Evolutionary conservation across 2,113 vertebrate genomes (phyloP).

Genomic region (Cichladusa arquata): DNA sequence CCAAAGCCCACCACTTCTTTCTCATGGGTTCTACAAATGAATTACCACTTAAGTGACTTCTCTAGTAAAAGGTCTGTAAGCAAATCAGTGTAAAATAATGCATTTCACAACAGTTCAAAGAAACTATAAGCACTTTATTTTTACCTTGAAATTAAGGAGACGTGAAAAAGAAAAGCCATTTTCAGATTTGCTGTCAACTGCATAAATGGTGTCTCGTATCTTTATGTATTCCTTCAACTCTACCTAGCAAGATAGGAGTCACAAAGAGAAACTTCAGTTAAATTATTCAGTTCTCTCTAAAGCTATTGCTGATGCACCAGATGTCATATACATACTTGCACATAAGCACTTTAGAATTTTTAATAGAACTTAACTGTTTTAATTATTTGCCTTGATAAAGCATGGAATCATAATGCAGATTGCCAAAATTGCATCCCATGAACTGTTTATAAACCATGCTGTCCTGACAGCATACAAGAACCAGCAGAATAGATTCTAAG

Average conservation of each 20-base stretch:
- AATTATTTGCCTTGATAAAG: neutral
- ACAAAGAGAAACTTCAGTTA: neutral
- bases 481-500: neutral
- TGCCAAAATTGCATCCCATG: neutral
- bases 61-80: neutral
- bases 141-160: conserved; percentile 85
- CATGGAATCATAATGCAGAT: neutral
- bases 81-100: neutral
- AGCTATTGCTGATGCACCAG: neutral
- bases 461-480: neutral
- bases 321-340: neutral
- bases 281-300: neutral
- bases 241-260: conserved; percentile 73
- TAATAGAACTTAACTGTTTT: neutral
- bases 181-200: conserved; percentile 82
- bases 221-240: conserved; percentile 93
- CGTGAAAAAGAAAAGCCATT: conserved; percentile 83
- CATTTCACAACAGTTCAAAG: neutral
- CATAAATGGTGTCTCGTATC: conserved; percentile 84
- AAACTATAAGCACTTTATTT: neutral
- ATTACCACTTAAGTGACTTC: neutral
- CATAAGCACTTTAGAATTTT: neutral
- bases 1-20: neutral
- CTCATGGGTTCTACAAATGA: neutral
- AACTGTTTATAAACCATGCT: neutral